Evolutionary conservation across 2,888 invertebrate genomes (phyloP), one percentile per base, ranked within the genome.

Genomic region (Teleogryllus oceanicus): DNA sequence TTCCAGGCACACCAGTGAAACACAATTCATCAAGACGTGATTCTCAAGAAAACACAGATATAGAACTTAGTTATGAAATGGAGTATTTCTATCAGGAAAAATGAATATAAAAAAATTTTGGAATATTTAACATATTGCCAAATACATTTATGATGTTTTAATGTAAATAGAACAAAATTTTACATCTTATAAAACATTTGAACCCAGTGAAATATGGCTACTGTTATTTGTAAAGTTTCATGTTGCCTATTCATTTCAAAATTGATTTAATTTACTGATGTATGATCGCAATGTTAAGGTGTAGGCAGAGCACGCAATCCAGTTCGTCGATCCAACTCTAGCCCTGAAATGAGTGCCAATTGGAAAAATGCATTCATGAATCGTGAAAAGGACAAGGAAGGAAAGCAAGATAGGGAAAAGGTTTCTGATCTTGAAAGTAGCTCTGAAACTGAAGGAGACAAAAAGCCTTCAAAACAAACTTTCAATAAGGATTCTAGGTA

Each of bases 281-380:
- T 21, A 21, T 37, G 37, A 5, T 37, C 0, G 8, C 37, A 37
- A 8, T 37, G 37, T 37, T 37, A 21, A 80, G 80, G 77, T 75
- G 13, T 49, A 20, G 86, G 86, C 84, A 91, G 91, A 84, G 91
- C 92, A 0, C 90, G 95, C 16, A 95, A 95, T 88, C 95, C 95
- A 12, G 96, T 96, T 81, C 91, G 95, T 1, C 90, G 96, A 82
- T 95, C 95, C 76, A 96, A 96, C 89, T 96, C 96, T 79, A 96
- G 96, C 84, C 96, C 96, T 1, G 96, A 96, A 89, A 96, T 96
- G 96, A 94, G 94, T 82, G 93, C 94, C 2, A 94, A 93, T 85
- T 95, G 94, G 94, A 94, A 94, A 83, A 91, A 91, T 87, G 91
- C 92, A 82, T 92, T 92, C 84, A 85, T 92, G 77, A 88, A 82